A percentile compares a stretch with the other conserved stretches of the same genome.
phyloP scores from a whole-genome alignment of 35 echinoderm and acorn worm species.

The Apostichopus parvimensis region DNA sequence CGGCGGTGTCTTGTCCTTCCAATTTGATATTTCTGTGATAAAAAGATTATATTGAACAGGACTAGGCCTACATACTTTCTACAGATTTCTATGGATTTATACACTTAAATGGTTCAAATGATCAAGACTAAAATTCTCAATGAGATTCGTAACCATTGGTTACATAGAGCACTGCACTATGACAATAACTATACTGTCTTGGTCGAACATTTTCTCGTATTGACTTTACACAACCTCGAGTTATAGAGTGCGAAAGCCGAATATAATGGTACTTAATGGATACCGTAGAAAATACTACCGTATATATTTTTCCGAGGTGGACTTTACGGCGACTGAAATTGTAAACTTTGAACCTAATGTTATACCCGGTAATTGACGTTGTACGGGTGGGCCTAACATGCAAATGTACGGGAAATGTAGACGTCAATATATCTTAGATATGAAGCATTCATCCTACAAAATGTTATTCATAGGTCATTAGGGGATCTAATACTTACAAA shows the following conservation, averaged over 20 bases:
- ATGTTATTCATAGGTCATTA: neutral
- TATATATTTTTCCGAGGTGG: neutral
- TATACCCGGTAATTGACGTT: neutral
- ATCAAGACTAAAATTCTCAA: no score
- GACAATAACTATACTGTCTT: neutral
- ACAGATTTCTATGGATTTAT: no score
- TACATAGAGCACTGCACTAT: neutral
- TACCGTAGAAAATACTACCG: neutral
- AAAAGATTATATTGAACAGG: no score
- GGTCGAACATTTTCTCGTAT: no score
- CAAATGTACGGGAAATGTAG: neutral
- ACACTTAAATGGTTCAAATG: no score
- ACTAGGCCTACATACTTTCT: no score
- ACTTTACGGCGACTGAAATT: neutral
- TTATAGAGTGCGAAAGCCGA: neutral
- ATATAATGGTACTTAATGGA: neutral
- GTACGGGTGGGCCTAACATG: neutral
- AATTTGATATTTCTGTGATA: no score
- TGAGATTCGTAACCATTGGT: constrained; percentile 15
- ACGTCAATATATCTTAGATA: neutral
- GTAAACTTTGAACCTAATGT: neutral
- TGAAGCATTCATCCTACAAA: neutral
- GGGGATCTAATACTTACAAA: neutral
- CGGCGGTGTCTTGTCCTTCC: no score
- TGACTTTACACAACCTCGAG: neutral